These are phyloP conservation scores for Actias luna DNA, from an alignment of 2,888 invertebrate genomes.

Conservation along the genomic window DNA sequence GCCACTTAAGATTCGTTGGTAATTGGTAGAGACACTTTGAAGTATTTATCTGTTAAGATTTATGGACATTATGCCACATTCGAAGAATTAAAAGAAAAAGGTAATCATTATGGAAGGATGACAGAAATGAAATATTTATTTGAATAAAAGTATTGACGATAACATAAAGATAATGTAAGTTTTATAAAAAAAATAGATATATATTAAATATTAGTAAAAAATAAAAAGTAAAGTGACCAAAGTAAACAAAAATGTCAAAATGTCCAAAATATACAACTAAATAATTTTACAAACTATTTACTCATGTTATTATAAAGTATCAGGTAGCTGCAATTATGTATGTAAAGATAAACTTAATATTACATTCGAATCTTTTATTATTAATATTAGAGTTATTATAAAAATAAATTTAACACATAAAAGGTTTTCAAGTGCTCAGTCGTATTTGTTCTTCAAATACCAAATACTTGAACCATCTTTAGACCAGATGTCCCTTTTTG, in stretches of 20 bases:
- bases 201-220: too few species aligned
- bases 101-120: neutral
- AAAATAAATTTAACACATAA: neutral
- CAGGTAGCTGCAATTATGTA: too few species aligned
- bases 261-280: too few species aligned
- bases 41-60: neutral
- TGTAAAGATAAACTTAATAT: too few species aligned
- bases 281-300: too few species aligned
- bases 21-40: neutral
- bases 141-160: neutral
- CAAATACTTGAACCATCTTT: slow-evolving; percentile 11
- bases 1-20: neutral
- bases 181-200: neutral
- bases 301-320: too few species aligned
- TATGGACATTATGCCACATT: neutral
- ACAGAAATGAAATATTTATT: slow-evolving; percentile 29
- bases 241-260: too few species aligned
- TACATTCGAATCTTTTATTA: neutral
- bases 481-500: slow-evolving; percentile 61
- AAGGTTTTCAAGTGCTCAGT: neutral
- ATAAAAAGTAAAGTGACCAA: too few species aligned
- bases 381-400: neutral
- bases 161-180: neutral
- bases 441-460: slow-evolving; percentile 29
- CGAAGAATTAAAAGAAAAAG: neutral